These are phyloP conservation scores for Leptocoma aspasia DNA, from an alignment of 2,113 vertebrate species.

Conservation along the genomic window DNA sequence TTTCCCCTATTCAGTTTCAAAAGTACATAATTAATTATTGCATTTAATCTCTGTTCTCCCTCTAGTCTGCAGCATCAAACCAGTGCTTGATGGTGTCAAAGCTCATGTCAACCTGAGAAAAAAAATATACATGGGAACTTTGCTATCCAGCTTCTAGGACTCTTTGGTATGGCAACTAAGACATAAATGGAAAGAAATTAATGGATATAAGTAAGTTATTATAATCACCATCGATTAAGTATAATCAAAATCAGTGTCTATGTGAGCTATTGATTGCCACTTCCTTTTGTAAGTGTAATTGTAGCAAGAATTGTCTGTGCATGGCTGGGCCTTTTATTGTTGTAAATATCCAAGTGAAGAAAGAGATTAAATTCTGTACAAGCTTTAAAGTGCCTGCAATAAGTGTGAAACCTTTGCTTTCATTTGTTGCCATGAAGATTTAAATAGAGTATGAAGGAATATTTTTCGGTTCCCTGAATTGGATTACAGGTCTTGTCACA, in stretches of 20 bases:
- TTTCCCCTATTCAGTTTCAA: slow-evolving; percentile 43
- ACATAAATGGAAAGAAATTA: slow-evolving; percentile 73
- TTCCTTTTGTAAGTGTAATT: slow-evolving; percentile 52
- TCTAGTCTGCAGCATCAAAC: background rate
- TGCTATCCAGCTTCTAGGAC: background rate
- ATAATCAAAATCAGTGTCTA: slow-evolving; percentile 51
- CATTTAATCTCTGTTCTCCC: slow-evolving; percentile 1
- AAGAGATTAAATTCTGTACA: slow-evolving; percentile 39
- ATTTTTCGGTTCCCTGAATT: background rate
- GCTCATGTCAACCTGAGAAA: background rate
- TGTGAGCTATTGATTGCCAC: slow-evolving; percentile 62
- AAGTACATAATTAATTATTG: slow-evolving; percentile 62
- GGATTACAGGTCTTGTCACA: background rate
- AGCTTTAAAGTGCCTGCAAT: slow-evolving; percentile 1
- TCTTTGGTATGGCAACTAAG: slow-evolving; percentile 53
- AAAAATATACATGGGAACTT: background rate
- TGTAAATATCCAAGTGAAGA: slow-evolving; percentile 26
- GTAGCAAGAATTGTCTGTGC: slow-evolving; percentile 49
- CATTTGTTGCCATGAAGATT: background rate
- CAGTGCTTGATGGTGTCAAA: slow-evolving; percentile 20
- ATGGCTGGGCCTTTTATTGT: slow-evolving; percentile 36
- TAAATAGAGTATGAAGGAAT: background rate
- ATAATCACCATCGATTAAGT: slow-evolving; percentile 66
- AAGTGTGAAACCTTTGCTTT: background rate
- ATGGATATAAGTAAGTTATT: slow-evolving; percentile 72